Evolutionary conservation across 2,888 invertebrate species (phyloP).

Genomic region (Elysia crispata): DNA sequence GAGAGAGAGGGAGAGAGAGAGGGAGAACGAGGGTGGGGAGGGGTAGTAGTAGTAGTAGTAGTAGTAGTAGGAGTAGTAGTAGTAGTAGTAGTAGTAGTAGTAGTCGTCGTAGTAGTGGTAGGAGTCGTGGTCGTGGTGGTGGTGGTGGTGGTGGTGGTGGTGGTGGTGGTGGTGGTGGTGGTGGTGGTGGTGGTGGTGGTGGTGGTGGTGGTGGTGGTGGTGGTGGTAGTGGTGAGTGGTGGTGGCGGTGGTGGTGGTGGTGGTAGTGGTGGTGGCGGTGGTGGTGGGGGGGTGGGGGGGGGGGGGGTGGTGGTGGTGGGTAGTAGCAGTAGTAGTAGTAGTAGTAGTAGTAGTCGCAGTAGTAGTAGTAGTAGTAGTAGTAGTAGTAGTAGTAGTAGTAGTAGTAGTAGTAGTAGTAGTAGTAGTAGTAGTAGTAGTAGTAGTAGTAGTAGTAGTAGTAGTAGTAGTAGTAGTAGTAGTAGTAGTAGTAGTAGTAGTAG

Average conservation of each 20-base stretch:
- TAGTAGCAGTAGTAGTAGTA: too few species aligned
- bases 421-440: slow-evolving; percentile 47
- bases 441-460: slow-evolving; percentile 46
- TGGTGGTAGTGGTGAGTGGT: not conserved
- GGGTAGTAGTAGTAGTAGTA: too few species aligned
- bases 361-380: slow-evolving; percentile 29
- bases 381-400: slow-evolving; percentile 13
- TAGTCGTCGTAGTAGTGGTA: not conserved
- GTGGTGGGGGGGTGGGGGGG: too few species aligned
- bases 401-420: slow-evolving; percentile 27
- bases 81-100: slow-evolving; percentile 19
- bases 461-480: slow-evolving; percentile 50
- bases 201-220: not conserved
- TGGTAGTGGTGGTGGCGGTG: not conserved
- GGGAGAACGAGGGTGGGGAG: too few species aligned
- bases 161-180: not conserved
- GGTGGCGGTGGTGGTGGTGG: not conserved
- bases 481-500: slow-evolving; percentile 47
- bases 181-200: not conserved
- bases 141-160: too few species aligned
- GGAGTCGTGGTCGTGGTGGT: too few species aligned
- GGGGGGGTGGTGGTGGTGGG: too few species aligned
- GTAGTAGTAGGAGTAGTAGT: too few species aligned
- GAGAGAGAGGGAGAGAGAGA: too few species aligned
- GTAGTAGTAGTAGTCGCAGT: too few species aligned